A percentile compares a stretch with the other conserved stretches of the same genome.
phyloP scores from a whole-genome alignment of 2,888 invertebrate genomes.

The Zeuzera pyrina region DNA sequence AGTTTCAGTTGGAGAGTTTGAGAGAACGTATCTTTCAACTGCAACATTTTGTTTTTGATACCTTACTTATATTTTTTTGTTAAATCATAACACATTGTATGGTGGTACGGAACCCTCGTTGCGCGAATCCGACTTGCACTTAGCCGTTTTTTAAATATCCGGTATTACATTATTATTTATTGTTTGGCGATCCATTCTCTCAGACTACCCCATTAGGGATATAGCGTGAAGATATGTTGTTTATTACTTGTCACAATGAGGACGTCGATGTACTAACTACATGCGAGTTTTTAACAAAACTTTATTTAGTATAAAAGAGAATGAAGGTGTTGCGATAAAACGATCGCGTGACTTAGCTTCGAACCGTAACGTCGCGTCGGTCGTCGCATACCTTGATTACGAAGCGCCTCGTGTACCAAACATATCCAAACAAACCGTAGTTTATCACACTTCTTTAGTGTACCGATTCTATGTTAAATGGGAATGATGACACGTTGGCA shows the following conservation, averaged over 20 bases:
- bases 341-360: slow-evolving; percentile 63
- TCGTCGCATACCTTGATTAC: slow-evolving; percentile 59
- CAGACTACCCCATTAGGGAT: too few relatives aligned
- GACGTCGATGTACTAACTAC: slow-evolving; percentile 56
- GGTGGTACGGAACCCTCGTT: too few relatives aligned
- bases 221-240: slow-evolving; percentile 22
- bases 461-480: slow-evolving; percentile 5
- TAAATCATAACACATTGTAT: too few relatives aligned
- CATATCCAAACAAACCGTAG: slow-evolving; percentile 1
- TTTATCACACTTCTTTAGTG: slow-evolving; percentile 4
- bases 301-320: slow-evolving; percentile 64
- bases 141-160: too few relatives aligned
- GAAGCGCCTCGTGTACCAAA: slow-evolving; percentile 25
- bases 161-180: too few relatives aligned
- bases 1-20: too few relatives aligned
- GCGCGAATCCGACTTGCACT: too few relatives aligned
- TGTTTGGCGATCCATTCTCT: too few relatives aligned
- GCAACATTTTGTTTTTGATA: too few relatives aligned
- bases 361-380: slow-evolving; percentile 46
- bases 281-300: slow-evolving; percentile 68
- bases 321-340: slow-evolving; percentile 68
- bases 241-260: slow-evolving; percentile 61
- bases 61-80: too few relatives aligned
- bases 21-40: too few relatives aligned
- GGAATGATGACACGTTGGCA: slow-evolving; percentile 8